phyloP scores from a whole-genome alignment of 2,113 vertebrate species.

The Saguinus imperator region DNA sequence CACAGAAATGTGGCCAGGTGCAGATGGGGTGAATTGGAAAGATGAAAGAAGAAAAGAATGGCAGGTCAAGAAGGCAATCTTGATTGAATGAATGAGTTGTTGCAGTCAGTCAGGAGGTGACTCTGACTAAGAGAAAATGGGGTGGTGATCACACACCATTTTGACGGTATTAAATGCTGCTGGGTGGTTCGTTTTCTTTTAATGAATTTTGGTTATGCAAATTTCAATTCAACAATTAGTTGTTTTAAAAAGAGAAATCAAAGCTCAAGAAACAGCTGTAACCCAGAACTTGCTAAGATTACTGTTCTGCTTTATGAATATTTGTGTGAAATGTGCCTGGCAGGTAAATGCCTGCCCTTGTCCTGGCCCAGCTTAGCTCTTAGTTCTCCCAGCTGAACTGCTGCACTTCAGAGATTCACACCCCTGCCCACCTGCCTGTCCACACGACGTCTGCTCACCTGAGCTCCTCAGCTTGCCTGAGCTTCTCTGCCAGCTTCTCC shows the following conservation, averaged over 20 bases:
- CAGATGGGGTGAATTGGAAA: fast-evolving
- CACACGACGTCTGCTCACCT: conserved; percentile 76
- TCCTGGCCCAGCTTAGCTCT: not conserved
- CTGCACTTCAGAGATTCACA: not conserved
- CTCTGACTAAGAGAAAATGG: not conserved
- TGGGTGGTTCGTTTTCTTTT: not conserved
- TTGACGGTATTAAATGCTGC: not conserved
- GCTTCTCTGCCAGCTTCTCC: conserved; percentile 75
- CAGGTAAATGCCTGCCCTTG: not conserved
- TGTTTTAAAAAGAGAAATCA: not conserved
- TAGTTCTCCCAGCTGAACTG: not conserved
- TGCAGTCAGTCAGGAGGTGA: too few relatives aligned
- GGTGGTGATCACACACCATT: fast-evolving
- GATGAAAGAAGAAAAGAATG: fast-evolving
- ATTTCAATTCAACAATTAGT: not conserved
- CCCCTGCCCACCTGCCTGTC: too few relatives aligned
- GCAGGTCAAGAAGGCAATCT: not conserved
- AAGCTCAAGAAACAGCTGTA: not conserved
- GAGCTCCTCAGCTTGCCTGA: conserved; percentile 78
- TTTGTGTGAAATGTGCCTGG: not conserved
- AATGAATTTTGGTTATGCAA: not conserved
- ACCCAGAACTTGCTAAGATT: not conserved
- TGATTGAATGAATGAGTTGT: not conserved
- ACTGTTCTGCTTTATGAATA: not conserved
- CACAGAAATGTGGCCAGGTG: too few relatives aligned